Base-by-base conservation (phyloP, 2,888 invertebrate species). In the Athripsodes cinereus region DNA sequence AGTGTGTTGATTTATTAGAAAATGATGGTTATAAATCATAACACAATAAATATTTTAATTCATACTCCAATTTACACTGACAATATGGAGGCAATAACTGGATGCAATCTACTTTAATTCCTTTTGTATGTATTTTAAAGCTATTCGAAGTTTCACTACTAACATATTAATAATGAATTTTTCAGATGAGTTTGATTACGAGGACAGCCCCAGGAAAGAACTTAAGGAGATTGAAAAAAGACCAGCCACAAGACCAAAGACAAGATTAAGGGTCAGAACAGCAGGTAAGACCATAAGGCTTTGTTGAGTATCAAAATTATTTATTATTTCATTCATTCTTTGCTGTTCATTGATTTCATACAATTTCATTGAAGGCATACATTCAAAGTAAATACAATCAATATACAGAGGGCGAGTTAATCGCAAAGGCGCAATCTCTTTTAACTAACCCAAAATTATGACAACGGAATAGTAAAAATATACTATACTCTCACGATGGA, bases 241-340 rank as follows among this genome's bases (percentile, higher is more conserved):
- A 1, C 77, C 76, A 0, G 73, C 74, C 22, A 74, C 76, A 22
- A 64, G 76, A 13, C 78, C 76, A 2, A 71, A 69, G 65, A 79
- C 82, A 13, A 68, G 83, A 48, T 80, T 83, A 0, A 69, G 82
- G 63, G 82, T 82, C 50, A 78, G 81, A 65, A 83, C 83, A 34
- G 82, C 82, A 61, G 81, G 82, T 80, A 50, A 8, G 20, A 44
- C 13, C 18, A 8, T 13, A 16, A 44, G 5, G 3, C 13, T 44
- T 44, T 13, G 13, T 34, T 10, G 13, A 10, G 13, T 34, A 10
- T 10, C 34, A 34, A n/a, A n/a, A n/a, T n/a, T n/a, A n/a, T n/a
- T n/a, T n/a, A n/a, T n/a, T n/a, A n/a, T 44, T 44, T 13, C 13
- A 16, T 40, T 8, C 40, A n/a, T 40, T 40, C 16, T 3, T 13